Evolutionary conservation across 2,888 invertebrate genomes (phyloP).

Genomic region (Andrena dorsata): DNA sequence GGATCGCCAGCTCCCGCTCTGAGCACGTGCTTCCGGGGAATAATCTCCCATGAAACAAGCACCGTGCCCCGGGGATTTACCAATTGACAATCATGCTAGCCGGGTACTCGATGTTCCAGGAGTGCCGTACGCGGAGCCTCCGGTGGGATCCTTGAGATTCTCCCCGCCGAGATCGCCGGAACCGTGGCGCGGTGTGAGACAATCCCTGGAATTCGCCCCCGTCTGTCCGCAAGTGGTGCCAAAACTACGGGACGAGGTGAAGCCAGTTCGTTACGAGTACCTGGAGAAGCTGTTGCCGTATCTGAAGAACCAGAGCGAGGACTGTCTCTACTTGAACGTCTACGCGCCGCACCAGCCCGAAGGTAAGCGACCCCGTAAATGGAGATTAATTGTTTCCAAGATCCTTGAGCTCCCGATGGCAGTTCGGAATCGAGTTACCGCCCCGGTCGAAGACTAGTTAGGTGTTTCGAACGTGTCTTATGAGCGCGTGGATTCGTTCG

Average conservation of each 20-base stretch:
- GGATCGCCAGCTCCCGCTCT: too few relatives aligned
- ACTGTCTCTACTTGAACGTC: conserved; percentile 96
- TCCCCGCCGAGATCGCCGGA: conserved; percentile 95
- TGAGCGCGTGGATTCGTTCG: background rate
- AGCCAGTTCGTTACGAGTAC: conserved; percentile 89
- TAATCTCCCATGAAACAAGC: too few relatives aligned
- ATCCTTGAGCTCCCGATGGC: conserved; percentile 20
- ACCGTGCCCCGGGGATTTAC: conserved; percentile 3
- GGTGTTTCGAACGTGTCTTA: conserved; percentile 5
- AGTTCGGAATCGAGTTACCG: conserved; percentile 45
- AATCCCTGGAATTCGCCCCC: conserved; percentile 90
- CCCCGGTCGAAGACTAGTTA: conserved; percentile 1
- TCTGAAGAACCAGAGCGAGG: conserved; percentile 91
- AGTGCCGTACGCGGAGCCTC: conserved; percentile 93
- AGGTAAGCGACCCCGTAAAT: conserved; percentile 87
- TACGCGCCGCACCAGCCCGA: conserved; percentile 91
- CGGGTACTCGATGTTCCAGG: conserved; percentile 81
- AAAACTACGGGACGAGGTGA: conserved; percentile 87
- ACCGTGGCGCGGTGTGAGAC: conserved; percentile 91
- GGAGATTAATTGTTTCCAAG: conserved; percentile 49
- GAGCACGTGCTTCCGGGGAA: too few relatives aligned
- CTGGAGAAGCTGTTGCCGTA: conserved; percentile 91
- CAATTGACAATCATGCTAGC: background rate
- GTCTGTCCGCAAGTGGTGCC: conserved; percentile 95
- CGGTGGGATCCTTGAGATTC: conserved; percentile 91